Evolutionary conservation across 2,113 vertebrate genomes (phyloP).

Genomic region (Rhizomys pruinosus): DNA sequence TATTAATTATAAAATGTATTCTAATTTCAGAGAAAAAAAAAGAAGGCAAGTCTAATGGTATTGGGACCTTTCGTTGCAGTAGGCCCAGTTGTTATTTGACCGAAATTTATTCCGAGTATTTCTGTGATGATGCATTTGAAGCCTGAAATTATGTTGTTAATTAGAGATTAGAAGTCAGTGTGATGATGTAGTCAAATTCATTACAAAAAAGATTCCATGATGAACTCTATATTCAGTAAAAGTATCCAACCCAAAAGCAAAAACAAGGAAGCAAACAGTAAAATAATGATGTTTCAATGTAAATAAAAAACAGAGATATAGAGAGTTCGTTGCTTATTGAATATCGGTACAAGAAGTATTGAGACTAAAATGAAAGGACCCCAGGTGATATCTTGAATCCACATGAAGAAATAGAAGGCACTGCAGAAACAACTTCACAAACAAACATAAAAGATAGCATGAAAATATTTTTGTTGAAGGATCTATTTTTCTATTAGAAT

Average conservation of each 20-base stretch:
- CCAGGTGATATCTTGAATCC: background rate
- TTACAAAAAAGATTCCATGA: background rate
- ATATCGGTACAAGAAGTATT: background rate
- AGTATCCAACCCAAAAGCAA: background rate
- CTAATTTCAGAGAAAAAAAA: no score
- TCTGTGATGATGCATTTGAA: background rate
- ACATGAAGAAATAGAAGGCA: background rate
- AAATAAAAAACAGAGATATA: background rate
- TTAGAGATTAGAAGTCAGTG: background rate
- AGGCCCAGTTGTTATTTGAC: background rate
- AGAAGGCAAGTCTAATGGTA: background rate
- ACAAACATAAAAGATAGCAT: background rate
- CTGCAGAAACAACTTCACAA: background rate
- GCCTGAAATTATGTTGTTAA: background rate
- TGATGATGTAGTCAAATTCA: background rate
- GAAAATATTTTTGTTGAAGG: background rate
- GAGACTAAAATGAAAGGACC: background rate
- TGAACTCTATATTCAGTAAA: background rate
- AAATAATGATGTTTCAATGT: background rate
- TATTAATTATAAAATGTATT: no score
- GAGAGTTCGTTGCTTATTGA: background rate
- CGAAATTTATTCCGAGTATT: background rate
- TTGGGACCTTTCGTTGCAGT: no score
- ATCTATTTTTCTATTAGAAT: background rate
- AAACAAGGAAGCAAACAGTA: background rate